A percentile compares a stretch with the other conserved stretches of the same genome.
Conservation (phyloP, 1,140 invertebrate genomes). For the Pseudomyrmex dendroicus region DNA sequence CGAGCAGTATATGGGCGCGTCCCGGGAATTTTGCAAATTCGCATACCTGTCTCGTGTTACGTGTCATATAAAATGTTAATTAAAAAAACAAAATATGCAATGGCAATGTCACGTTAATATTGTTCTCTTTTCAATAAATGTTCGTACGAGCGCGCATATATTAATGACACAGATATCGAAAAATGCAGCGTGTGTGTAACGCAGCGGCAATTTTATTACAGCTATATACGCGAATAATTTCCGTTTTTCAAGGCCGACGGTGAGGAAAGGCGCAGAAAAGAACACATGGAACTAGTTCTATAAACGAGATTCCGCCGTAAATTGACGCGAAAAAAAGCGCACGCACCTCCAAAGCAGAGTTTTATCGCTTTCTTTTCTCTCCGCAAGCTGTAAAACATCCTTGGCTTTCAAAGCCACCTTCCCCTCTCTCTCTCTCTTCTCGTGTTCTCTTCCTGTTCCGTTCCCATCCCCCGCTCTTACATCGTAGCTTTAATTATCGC, state of each 20-base stretch:
- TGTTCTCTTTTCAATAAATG: not conserved
- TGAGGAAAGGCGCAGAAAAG: not conserved
- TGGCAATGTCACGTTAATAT: too few species aligned
- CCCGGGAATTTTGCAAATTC: not conserved
- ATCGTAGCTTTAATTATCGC: conserved; percentile 57
- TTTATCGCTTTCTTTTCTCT: conserved; percentile 42
- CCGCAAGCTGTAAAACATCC: conserved; percentile 45
- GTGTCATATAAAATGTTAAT: not conserved
- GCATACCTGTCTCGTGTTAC: not conserved
- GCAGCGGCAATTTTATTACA: conserved; percentile 17
- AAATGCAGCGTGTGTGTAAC: not conserved
- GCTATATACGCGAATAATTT: conserved; percentile 18
- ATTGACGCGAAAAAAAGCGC: conserved; percentile 47
- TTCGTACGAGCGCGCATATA: too few species aligned
- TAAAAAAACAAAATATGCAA: too few species aligned
- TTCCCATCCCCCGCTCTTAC: conserved; percentile 11
- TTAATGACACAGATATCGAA: not conserved
- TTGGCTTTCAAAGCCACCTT: conserved; percentile 50
- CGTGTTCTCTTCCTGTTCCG: conserved; percentile 5
- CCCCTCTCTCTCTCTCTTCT: not conserved
- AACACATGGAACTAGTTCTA: conserved; percentile 40
- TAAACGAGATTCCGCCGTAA: conserved; percentile 52
- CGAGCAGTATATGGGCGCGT: not conserved
- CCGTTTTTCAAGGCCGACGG: conserved; percentile 34
- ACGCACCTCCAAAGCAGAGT: conserved; percentile 33